Percentiles rank a stretch among this genome's conserved stretches.
Conservation (phyloP, 2,113 vertebrate species). For the Lucifuga dentata region DNA sequence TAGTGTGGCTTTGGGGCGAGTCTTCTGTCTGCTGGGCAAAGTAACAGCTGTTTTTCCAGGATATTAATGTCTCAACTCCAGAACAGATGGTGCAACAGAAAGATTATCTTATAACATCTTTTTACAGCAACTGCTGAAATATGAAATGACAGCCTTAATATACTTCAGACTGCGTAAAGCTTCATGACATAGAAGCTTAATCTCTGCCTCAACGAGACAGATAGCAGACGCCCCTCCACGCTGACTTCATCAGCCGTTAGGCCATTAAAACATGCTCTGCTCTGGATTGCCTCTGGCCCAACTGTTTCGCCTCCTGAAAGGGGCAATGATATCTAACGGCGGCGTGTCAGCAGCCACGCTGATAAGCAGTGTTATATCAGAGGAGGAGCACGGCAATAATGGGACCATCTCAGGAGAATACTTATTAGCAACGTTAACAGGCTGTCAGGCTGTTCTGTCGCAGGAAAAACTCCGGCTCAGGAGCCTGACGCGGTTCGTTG, state of each 20-base stretch:
- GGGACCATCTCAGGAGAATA: slow-evolving; percentile 65
- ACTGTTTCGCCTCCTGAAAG: slow-evolving; percentile 56
- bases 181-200: not conserved
- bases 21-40: no score
- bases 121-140: slow-evolving; percentile 31
- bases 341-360: slow-evolving; percentile 58
- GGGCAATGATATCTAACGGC: slow-evolving; percentile 56
- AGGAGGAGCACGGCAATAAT: slow-evolving; percentile 59
- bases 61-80: slow-evolving; percentile 43
- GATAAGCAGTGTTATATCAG: slow-evolving; percentile 67
- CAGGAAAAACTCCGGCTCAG: slow-evolving; percentile 25
- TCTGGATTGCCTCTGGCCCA: slow-evolving; percentile 32
- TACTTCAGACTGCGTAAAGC: slow-evolving; percentile 7
- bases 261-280: slow-evolving; percentile 39
- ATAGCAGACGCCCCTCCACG: slow-evolving; percentile 21
- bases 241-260: slow-evolving; percentile 51
- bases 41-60: slow-evolving; percentile 31
- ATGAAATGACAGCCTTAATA: slow-evolving; percentile 32
- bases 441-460: slow-evolving; percentile 52
- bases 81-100: slow-evolving; percentile 25
- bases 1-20: no score
- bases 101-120: slow-evolving; percentile 22
- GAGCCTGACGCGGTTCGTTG: slow-evolving; percentile 28
- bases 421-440: slow-evolving; percentile 68
- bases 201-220: no score